These are phyloP conservation scores for Pristionchus maxplancki DNA, from an alignment of 2,888 invertebrate genomes.

Conservation along the genomic window DNA sequence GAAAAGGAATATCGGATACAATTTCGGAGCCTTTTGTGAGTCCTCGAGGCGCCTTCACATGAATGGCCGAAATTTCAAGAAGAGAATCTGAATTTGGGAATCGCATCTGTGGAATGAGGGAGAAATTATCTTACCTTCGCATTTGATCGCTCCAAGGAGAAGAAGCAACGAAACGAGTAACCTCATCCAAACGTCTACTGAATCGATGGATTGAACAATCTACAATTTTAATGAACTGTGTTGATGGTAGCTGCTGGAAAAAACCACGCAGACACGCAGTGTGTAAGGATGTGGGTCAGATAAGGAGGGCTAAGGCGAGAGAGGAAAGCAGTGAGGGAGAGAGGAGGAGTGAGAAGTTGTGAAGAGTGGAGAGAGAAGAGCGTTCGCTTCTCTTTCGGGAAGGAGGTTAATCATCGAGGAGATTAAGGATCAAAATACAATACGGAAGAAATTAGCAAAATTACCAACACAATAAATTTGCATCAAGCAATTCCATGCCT, in stretches of 20 bases:
- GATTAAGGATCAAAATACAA: too few species aligned
- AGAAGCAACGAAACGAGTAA: background rate
- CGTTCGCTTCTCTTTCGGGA: conserved; percentile 2
- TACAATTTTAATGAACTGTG: background rate
- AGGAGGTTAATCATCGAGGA: background rate
- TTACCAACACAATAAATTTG: too few species aligned
- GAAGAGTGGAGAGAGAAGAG: background rate
- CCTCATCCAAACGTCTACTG: background rate
- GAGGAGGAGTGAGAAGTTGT: background rate
- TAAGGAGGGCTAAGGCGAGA: conserved; percentile 28
- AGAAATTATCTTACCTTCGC: background rate
- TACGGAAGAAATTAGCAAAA: too few species aligned
- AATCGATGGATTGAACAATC: background rate
- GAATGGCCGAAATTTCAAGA: conserved; percentile 34
- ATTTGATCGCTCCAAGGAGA: background rate
- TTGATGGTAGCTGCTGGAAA: background rate
- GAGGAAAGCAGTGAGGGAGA: background rate
- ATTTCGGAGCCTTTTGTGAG: conserved; percentile 45
- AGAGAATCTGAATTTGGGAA: background rate
- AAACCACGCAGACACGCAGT: background rate
- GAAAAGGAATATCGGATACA: conserved; percentile 40
- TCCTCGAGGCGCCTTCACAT: conserved; percentile 36
- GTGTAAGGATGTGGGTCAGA: conserved; percentile 49
- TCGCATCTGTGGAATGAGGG: background rate
- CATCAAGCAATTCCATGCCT: too few species aligned